Base-by-base conservation (phyloP, 2,797 vertebrate genomes). In the Gallinago nigripennis region DNA sequence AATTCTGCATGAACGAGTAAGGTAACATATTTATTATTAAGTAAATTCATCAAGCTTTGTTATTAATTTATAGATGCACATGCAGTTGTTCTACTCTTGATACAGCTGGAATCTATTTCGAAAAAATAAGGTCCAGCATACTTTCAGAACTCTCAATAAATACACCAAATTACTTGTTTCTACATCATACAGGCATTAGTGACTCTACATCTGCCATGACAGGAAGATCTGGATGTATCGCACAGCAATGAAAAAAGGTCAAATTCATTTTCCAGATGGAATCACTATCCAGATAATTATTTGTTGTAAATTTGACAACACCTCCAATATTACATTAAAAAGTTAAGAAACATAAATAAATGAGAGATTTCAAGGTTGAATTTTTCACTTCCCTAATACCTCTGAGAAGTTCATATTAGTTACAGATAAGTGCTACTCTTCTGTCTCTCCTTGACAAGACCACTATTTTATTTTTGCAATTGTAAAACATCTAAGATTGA, bases 271-370 rank as follows among this genome's bases (percentile, higher is more conserved):
- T 53, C 86, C 90, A 95, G 90, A 66, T 64, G 83, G 70, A 86
- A 86, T 8, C 58, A 12, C 31, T 3, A 16, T 12, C 71, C 56
- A 18, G 43, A 51, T n/a, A 48, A 86, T 79, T 88, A 68, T 88
- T 91, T 81, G 78, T 75, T 88, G 76, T 81, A 94, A 94, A 89
- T 92, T 94, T 92, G 85, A 94, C 94, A 95, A 43, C 89, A 95
- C 88, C 75, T 95, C 86, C 2, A 8, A 41, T 50, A 78, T 81
- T 75, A n/a, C 25, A 64, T 90, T 63, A 19, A 70, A 72, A 78
- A 0, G 33, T 9, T 53, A 76, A 76, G 63, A 48, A 60, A 84
- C 31, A 3, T 43, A 43, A 83, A 69, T 17, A 43, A 83, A 69
- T 17, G 43, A 41, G 66, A 57, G 43, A 58, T 83, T 66, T 79